Evolutionary conservation across 2,797 vertebrate genomes (phyloP).

Genomic region (Coregonus sp.): DNA sequence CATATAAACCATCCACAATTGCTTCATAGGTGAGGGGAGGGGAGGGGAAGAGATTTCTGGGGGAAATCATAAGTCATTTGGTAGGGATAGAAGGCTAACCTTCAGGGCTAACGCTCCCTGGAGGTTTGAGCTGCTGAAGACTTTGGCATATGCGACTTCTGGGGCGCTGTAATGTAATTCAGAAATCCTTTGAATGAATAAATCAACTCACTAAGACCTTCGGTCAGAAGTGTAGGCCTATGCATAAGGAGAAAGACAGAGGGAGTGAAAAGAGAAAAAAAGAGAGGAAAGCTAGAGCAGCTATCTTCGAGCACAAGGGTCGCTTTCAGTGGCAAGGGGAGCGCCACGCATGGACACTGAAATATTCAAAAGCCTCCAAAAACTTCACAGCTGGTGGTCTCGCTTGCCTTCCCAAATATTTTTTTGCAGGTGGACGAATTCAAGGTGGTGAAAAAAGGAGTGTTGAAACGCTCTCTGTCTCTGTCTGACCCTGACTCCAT

Average conservation of each 20-base stretch:
- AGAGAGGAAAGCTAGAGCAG: slow-evolving; percentile 22
- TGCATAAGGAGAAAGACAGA: slow-evolving; percentile 27
- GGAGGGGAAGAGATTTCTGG: slow-evolving; percentile 58
- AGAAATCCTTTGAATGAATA: slow-evolving; percentile 71
- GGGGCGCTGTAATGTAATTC: slow-evolving; percentile 72
- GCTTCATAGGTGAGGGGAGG: slow-evolving; percentile 11
- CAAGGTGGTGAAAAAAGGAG: slow-evolving; percentile 26
- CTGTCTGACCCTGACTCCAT: slow-evolving; percentile 18
- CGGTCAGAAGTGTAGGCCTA: slow-evolving; percentile 55
- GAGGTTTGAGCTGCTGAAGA: slow-evolving; percentile 34
- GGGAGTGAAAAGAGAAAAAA: slow-evolving; percentile 13
- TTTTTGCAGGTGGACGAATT: slow-evolving; percentile 46
- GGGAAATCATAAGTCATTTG: slow-evolving; percentile 60
- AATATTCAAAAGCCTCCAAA: slow-evolving; percentile 54
- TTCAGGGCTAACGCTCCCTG: slow-evolving; percentile 53
- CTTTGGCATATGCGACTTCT: slow-evolving; percentile 71
- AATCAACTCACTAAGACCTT: slow-evolving; percentile 73
- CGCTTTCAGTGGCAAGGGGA: too few species aligned
- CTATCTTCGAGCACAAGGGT: slow-evolving; percentile 41
- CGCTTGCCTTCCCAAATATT: slow-evolving; percentile 21
- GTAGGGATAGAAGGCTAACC: slow-evolving; percentile 70
- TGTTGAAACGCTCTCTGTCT: slow-evolving; percentile 10
- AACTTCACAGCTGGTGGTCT: slow-evolving; percentile 58
- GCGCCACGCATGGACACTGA: slow-evolving; percentile 35
- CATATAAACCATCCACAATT: slow-evolving; percentile 49